Percentiles rank a stretch among this genome's conserved stretches.
Conservation (phyloP, 1,140 invertebrate genomes). For the Psilanteris sp. region DNA sequence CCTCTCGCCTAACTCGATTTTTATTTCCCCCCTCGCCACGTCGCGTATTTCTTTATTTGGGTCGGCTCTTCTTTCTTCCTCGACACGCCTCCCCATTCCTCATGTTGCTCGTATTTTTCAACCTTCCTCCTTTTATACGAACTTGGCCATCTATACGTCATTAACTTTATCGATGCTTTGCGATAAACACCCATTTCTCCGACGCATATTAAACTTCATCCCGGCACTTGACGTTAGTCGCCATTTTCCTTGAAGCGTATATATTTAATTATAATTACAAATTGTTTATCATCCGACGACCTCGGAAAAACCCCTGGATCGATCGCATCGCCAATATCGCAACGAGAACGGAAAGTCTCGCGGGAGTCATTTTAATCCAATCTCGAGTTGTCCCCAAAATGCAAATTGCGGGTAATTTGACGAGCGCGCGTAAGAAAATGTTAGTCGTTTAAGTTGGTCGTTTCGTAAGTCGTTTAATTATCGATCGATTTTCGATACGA, state of each 20-base stretch:
- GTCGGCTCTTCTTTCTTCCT: slow-evolving; percentile 58
- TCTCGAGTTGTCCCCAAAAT: too few species aligned
- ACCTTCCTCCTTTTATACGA: slow-evolving; percentile 48
- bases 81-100: slow-evolving; percentile 62
- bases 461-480: too few species aligned
- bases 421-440: too few species aligned
- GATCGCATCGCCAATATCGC: too few species aligned
- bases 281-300: slow-evolving; percentile 10
- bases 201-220: slow-evolving; percentile 42
- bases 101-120: slow-evolving; percentile 53
- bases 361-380: too few species aligned
- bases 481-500: too few species aligned
- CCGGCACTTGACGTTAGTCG: slow-evolving; percentile 3
- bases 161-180: slow-evolving; percentile 64
- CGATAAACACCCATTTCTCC: slow-evolving; percentile 53
- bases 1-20: slow-evolving; percentile 56
- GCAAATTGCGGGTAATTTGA: too few species aligned
- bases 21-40: slow-evolving; percentile 34
- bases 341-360: too few species aligned
- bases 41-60: slow-evolving; percentile 54
- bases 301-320: too few species aligned
- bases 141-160: slow-evolving; percentile 57
- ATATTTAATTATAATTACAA: slow-evolving; percentile 10
- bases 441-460: too few species aligned
- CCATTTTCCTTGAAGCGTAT: too few species aligned